Conservation (phyloP, 2,113 vertebrate genomes). For the Colinus virginianus region DNA sequence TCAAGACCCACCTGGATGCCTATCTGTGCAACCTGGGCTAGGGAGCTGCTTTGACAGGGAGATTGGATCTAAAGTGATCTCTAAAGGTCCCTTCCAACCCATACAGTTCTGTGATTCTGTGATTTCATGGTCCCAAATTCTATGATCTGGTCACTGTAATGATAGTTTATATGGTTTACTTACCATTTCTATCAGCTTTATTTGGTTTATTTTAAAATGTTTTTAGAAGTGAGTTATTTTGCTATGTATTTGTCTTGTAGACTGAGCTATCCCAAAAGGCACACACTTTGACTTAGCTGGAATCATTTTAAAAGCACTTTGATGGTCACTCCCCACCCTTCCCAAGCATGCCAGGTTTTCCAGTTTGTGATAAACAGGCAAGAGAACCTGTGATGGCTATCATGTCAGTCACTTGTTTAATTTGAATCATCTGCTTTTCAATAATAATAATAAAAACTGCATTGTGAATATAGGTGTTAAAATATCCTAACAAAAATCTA, state of each 20-base stretch:
- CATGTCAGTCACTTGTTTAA: background rate
- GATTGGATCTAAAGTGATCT: too few species aligned
- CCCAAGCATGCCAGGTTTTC: background rate
- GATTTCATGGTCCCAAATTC: background rate
- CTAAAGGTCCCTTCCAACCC: too few species aligned
- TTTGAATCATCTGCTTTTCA: background rate
- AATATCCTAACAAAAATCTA: background rate
- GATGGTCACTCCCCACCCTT: background rate
- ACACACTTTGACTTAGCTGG: background rate
- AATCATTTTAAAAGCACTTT: background rate
- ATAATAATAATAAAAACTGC: background rate
- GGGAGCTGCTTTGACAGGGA: too few species aligned
- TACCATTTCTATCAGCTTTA: background rate
- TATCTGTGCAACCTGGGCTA: too few species aligned
- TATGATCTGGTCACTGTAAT: background rate
- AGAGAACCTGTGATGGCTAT: background rate
- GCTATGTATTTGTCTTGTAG: background rate
- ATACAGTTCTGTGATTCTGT: background rate
- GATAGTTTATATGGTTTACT: background rate
- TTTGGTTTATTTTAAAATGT: background rate
- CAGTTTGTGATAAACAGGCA: background rate
- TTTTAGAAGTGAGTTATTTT: background rate
- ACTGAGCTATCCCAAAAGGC: background rate
- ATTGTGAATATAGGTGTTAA: background rate
- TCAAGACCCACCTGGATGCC: too few species aligned